phyloP scores from a whole-genome alignment of 2,113 vertebrate genomes.

The Crotalus tigris region DNA sequence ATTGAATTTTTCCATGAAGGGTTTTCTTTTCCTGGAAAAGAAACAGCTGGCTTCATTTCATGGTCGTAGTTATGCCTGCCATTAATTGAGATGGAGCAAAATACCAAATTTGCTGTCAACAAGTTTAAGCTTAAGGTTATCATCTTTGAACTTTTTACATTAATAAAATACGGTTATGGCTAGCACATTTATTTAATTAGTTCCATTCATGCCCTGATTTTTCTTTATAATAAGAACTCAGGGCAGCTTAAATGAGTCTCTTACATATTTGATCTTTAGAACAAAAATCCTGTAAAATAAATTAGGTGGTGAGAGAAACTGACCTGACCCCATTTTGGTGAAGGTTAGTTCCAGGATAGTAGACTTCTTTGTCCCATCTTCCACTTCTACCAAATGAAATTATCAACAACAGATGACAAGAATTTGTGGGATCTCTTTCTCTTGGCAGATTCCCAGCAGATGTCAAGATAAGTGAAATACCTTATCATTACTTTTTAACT shows the following conservation, averaged over 20 bases:
- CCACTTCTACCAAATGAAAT: background rate
- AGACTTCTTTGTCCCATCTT: background rate
- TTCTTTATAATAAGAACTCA: background rate
- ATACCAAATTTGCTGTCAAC: background rate
- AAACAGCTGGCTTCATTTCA: background rate
- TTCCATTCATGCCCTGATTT: background rate
- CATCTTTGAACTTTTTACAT: background rate
- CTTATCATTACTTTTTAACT: background rate
- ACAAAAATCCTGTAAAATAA: background rate
- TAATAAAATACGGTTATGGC: background rate
- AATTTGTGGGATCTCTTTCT: background rate
- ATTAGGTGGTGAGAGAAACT: background rate
- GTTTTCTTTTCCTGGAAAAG: background rate
- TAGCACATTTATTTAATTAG: background rate
- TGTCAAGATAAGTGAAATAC: background rate
- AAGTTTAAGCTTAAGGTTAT: background rate
- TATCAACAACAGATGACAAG: background rate
- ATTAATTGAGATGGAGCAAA: background rate
- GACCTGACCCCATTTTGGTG: background rate
- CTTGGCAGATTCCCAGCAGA: background rate
- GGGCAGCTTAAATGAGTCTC: background rate
- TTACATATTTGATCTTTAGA: background rate
- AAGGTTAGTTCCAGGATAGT: background rate
- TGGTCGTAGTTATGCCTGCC: background rate
- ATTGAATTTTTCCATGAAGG: background rate